Evolutionary conservation across 2,113 vertebrate species (phyloP).

Genomic region (Rhinogobius similis): DNA sequence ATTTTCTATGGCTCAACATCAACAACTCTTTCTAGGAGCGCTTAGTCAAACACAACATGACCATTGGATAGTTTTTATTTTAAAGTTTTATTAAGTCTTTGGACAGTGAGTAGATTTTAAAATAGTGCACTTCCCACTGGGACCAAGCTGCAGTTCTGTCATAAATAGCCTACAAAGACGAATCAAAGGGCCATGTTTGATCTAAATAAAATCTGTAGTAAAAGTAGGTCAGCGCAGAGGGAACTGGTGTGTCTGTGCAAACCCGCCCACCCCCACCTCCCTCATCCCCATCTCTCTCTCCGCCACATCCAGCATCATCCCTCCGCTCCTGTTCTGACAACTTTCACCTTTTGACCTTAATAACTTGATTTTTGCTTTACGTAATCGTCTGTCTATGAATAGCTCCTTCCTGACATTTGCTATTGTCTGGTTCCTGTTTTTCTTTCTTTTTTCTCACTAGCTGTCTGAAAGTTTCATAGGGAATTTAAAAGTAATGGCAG

Average conservation of each 20-base stretch:
- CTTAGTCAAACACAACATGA: slow-evolving; percentile 1
- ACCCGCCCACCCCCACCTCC: slow-evolving; percentile 62
- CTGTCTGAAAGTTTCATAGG: slow-evolving; percentile 14
- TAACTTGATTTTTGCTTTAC: slow-evolving; percentile 21
- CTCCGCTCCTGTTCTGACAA: slow-evolving; percentile 21
- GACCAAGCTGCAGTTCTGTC: slow-evolving; percentile 55
- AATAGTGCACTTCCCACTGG: slow-evolving; percentile 49
- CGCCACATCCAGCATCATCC: slow-evolving; percentile 34
- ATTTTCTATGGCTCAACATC: not conserved
- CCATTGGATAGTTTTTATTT: not conserved
- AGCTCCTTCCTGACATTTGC: slow-evolving; percentile 7
- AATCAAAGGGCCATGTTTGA: slow-evolving; percentile 67
- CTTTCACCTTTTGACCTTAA: slow-evolving; percentile 59
- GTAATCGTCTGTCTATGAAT: slow-evolving; percentile 24
- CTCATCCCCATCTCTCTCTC: slow-evolving; percentile 24
- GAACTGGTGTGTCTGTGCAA: slow-evolving; percentile 74
- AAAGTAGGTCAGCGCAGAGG: slow-evolving; percentile 78
- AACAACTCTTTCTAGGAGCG: slow-evolving; percentile 4
- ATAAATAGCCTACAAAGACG: slow-evolving; percentile 71
- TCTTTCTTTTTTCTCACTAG: slow-evolving; percentile 23
- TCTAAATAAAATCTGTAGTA: slow-evolving; percentile 74
- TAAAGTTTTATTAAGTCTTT: slow-evolving; percentile 22
- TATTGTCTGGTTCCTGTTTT: not conserved
- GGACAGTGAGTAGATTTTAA: slow-evolving; percentile 32
- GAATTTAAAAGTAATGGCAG: slow-evolving; percentile 34